These are phyloP conservation scores for Dicranocentrus wangi DNA, from an alignment of 2,888 invertebrate species.

Conservation along the genomic window DNA sequence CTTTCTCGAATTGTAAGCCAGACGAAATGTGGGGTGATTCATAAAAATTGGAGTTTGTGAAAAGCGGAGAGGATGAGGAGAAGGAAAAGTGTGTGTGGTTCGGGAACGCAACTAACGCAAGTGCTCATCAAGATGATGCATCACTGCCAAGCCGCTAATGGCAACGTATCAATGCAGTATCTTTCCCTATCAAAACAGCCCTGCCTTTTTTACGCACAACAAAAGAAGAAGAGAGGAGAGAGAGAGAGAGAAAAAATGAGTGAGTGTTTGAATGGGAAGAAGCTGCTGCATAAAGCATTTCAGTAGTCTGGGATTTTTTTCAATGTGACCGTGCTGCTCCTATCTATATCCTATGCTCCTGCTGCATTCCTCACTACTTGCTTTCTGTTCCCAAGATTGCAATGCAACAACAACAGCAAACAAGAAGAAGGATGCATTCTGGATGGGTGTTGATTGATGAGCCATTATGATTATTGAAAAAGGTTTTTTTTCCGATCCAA, in stretches of 20 bases:
- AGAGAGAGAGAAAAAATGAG: not conserved
- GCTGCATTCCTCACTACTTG: no score
- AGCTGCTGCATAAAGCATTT: not conserved
- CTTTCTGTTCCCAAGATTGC: not conserved
- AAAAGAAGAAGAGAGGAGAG: slow-evolving; percentile 6
- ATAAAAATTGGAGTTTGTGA: slow-evolving; percentile 53
- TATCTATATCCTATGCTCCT: not conserved
- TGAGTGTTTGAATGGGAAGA: not conserved
- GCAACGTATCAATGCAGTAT: slow-evolving; percentile 2
- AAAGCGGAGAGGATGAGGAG: slow-evolving; percentile 1
- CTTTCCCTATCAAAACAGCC: no score
- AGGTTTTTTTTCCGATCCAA: no score
- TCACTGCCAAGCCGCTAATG: slow-evolving; percentile 52
- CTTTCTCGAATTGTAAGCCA: slow-evolving; percentile 47
- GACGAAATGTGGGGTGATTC: slow-evolving; percentile 57
- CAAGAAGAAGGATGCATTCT: slow-evolving; percentile 9
- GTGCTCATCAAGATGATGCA: slow-evolving; percentile 56
- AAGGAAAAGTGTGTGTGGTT: no score
- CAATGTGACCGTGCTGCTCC: no score
- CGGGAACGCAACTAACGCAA: slow-evolving; percentile 1
- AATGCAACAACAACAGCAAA: slow-evolving; percentile 8
- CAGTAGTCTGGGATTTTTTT: not conserved
- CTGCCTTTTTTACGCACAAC: slow-evolving; percentile 28
- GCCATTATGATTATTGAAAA: slow-evolving; percentile 65
- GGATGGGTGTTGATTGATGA: slow-evolving; percentile 66